Percentiles rank a stretch among this genome's conserved stretches.
phyloP scores from a whole-genome alignment of 2,113 vertebrate genomes.

The Grammomys dolichurus region DNA sequence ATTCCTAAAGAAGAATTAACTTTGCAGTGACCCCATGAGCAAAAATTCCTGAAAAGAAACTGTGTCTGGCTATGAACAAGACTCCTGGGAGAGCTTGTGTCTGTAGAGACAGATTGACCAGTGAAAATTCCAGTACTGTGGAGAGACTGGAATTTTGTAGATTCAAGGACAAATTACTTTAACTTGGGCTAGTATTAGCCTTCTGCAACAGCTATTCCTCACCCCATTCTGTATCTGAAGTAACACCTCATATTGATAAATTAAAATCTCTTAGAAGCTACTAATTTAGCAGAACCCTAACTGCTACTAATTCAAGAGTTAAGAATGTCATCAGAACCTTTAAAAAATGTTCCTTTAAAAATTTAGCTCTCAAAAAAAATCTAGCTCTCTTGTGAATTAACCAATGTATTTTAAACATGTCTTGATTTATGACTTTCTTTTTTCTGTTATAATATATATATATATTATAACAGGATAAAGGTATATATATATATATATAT shows the following conservation, averaged over 20 bases:
- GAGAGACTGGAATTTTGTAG: not conserved
- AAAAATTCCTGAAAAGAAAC: not conserved
- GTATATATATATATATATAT: too few relatives aligned
- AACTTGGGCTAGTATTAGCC: not conserved
- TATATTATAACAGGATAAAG: not conserved
- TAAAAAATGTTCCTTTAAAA: not conserved
- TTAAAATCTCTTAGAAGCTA: not conserved
- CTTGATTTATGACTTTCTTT: not conserved
- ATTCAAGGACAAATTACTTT: too few relatives aligned
- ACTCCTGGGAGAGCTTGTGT: not conserved
- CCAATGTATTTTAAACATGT: not conserved
- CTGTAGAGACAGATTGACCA: not conserved
- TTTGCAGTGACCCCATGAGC: not conserved
- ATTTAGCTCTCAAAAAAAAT: too few relatives aligned
- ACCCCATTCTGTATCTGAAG: not conserved
- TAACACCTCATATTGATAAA: not conserved
- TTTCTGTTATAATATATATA: not conserved
- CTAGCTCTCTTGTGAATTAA: not conserved
- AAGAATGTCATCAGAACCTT: not conserved
- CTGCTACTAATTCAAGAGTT: not conserved
- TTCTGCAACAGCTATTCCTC: not conserved
- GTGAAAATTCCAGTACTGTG: not conserved
- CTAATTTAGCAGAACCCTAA: not conserved
- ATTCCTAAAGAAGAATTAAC: not conserved
- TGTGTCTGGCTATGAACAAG: not conserved